These are phyloP conservation scores for Cephus spinipes DNA, from an alignment of 2,888 invertebrate genomes.

Conservation along the genomic window DNA sequence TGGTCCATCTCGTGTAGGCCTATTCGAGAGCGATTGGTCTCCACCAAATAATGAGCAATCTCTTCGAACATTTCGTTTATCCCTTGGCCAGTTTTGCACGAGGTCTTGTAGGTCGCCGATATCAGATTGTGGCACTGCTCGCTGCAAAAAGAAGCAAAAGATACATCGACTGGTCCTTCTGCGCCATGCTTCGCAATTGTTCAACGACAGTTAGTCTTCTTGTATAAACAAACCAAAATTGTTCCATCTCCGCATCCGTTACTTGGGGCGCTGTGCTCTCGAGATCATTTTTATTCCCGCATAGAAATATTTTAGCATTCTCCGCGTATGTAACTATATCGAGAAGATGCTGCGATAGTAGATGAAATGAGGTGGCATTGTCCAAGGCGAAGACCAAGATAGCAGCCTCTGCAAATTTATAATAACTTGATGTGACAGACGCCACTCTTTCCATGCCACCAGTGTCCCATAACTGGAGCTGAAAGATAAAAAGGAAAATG, in stretches of 20 bases:
- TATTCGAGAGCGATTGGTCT: constrained; percentile 84
- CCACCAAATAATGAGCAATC: constrained; percentile 84
- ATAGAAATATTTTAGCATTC: constrained; percentile 94
- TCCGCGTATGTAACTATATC: constrained; percentile 95
- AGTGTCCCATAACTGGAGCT: constrained; percentile 97
- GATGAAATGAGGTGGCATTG: constrained; percentile 92
- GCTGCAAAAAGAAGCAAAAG: constrained; percentile 66
- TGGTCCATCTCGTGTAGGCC: constrained; percentile 84
- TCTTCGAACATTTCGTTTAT: constrained; percentile 92
- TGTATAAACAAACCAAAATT: constrained; percentile 75
- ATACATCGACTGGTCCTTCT: no score
- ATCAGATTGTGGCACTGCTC: constrained; percentile 93
- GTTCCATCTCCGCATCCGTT: constrained; percentile 88
- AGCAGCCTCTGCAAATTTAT: constrained; percentile 95
- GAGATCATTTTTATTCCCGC: constrained; percentile 91
- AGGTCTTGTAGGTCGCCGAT: constrained; percentile 89
- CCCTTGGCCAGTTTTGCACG: constrained; percentile 88
- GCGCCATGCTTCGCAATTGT: no score
- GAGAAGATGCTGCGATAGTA: constrained; percentile 89
- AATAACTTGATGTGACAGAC: constrained; percentile 94
- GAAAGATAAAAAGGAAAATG: constrained; percentile 43
- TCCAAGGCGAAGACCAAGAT: constrained; percentile 91
- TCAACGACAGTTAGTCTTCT: background rate
- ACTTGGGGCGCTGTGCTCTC: constrained; percentile 81
- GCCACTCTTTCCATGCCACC: constrained; percentile 97